These are phyloP conservation scores for Ormyrus rosae DNA, from an alignment of 2,888 invertebrate genomes.

Conservation along the genomic window DNA sequence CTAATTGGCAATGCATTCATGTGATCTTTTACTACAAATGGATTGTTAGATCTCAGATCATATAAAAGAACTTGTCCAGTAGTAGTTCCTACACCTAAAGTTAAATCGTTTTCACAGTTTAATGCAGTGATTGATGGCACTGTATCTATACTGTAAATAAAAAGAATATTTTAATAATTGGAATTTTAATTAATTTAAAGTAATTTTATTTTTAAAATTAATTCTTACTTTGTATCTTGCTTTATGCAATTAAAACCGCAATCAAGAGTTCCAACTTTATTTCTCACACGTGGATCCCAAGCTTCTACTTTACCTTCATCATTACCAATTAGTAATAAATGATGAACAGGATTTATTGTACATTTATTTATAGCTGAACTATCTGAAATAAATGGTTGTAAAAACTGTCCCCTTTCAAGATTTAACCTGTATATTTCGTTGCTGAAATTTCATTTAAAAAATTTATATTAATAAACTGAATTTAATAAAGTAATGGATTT, in stretches of 20 bases:
- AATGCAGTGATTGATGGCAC: constrained; percentile 88
- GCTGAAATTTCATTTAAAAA: constrained; percentile 75
- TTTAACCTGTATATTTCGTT: constrained; percentile 95
- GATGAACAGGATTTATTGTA: constrained; percentile 91
- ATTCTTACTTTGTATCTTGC: constrained; percentile 78
- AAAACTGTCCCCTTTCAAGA: constrained; percentile 95
- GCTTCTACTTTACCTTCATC: constrained; percentile 95
- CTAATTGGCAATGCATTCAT: constrained; percentile 95
- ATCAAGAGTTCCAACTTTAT: constrained; percentile 88
- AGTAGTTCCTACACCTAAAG: constrained; percentile 93
- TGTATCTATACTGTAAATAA: constrained; percentile 78
- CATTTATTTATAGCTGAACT: constrained; percentile 89
- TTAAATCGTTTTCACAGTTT: constrained; percentile 85
- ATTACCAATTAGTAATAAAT: constrained; percentile 91
- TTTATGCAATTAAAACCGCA: constrained; percentile 83
- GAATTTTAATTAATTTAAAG: background rate
- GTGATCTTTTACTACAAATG: constrained; percentile 94
- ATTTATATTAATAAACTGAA: background rate
- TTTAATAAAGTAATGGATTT: background rate
- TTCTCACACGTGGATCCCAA: constrained; percentile 93
- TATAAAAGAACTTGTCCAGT: constrained; percentile 96
- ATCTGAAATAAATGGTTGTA: constrained; percentile 88
- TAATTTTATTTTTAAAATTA: background rate
- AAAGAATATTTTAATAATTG: constrained; percentile 62
- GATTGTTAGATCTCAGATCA: constrained; percentile 94